Percentiles rank a stretch among this genome's conserved stretches.
Conservation (phyloP, 2,113 vertebrate genomes). For the Rallus limicola region DNA sequence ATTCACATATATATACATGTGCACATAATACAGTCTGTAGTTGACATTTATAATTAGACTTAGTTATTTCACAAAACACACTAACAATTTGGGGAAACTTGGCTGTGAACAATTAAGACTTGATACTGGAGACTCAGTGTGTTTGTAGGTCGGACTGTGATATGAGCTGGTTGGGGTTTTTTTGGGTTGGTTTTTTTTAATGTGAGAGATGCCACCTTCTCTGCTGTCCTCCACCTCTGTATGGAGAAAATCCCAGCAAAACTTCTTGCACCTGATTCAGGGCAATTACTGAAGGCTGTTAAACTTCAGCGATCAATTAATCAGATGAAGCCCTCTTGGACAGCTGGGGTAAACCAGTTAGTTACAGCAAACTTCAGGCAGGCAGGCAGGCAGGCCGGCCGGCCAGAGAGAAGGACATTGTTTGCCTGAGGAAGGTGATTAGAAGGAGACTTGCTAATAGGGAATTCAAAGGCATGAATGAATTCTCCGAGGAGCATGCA, state of each 20-base stretch:
- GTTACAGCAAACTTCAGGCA: not conserved
- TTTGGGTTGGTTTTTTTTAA: not conserved
- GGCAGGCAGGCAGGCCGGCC: no score
- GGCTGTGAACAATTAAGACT: not conserved
- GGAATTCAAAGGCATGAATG: not conserved
- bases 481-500: not conserved
- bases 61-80: not conserved
- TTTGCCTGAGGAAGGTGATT: not conserved
- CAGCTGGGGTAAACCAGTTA: not conserved
- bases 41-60: conserved; percentile 51
- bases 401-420: not conserved
- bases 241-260: not conserved
- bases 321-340: not conserved
- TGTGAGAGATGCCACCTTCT: not conserved
- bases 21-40: conserved; percentile 54
- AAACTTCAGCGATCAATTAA: not conserved
- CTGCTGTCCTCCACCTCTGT: not conserved
- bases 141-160: not conserved
- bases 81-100: not conserved
- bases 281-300: not conserved
- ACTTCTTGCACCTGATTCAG: not conserved
- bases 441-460: conserved; percentile 6
- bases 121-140: not conserved
- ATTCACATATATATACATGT: conserved; percentile 45
- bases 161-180: no score